Evolutionary conservation across 2,888 invertebrate genomes (phyloP), one percentile per base, ranked within the genome.

Genomic region (Sipha maydis): DNA sequence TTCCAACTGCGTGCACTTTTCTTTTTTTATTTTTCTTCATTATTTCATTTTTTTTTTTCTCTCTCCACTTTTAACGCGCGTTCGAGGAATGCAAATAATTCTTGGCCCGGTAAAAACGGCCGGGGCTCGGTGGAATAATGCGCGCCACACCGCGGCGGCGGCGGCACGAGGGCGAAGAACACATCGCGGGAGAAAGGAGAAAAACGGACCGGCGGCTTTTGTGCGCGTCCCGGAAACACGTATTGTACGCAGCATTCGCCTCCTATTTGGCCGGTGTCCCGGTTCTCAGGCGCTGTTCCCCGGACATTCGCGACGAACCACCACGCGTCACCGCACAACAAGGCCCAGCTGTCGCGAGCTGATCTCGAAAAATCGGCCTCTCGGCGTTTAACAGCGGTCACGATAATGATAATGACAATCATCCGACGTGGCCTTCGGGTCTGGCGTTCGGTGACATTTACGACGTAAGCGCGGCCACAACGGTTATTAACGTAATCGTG

Each of bases 281-380:
- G 14, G 79, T 61, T 61, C 41, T 61, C 67, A 80, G 38, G 67
- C n/a, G 67, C n/a, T 76, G 76, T 41, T 67, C 67, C 61, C 56
- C 19, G 54, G 38, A 3, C 2, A 75, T 28, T 17, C n/a, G 25
- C 41, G n/a, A 9, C n/a, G 69, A 1, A 7, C 28, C 0, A 61
- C 61, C 61, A 14, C 48, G 14, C 48, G 21, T 61, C 25, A 25
- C 61, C 25, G 9, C 67, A 28, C 67, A 25, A 67, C 67, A 3
- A 3, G 11, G 14, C 14, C 41, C 56, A 56, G 56, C 56, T 56
- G 56, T 56, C 56, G 19, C 56, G 19, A 56, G 19, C 56, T 11
- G 17, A 56, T 56, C 19, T 56, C 14, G 4, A 56, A 56, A 56
- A 21, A 7, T 25, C 21, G 61, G 21, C 61, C 5, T 25, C 61